Base-by-base conservation (phyloP, 2,888 invertebrate species). In the Drosophila suboccidentalis region DNA sequence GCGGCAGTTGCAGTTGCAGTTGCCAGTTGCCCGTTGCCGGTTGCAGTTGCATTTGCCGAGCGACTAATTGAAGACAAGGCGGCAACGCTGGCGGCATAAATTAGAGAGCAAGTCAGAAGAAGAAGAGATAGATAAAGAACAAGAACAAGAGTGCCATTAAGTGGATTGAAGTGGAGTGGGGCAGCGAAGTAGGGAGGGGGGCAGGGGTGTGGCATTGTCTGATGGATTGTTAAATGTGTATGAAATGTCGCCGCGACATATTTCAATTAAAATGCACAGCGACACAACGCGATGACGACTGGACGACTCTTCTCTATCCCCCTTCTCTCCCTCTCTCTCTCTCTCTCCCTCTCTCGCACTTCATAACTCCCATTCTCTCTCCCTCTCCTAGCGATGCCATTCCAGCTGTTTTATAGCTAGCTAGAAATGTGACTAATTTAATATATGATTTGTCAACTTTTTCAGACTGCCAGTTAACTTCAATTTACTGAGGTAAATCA, bases 21-120 rank as follows among this genome's bases (percentile, higher is more conserved):
- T 63, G 67, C 51, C 39, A 17, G 60, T 73, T 47, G 69, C 62
- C 11, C 13, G 46, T 32, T 62, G 49, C 58, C 17, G 46, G 77
- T 66, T 71, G 81, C 69, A 54, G 72, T 59, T 72, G 67, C 62
- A 63, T 46, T 68, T 46, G 73, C 47, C 34, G 54, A 44, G 58
- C 87, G 78, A 86, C 86, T 86, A 86, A 86, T 86, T 86, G 87
- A 84, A 89, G 71, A 81, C 89, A 71, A 81, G 73, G 75, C 85
- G 74, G 73, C 77, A 62, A 75, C 81, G 72, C 49, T 63, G 71
- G 81, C 72, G 62, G 80, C 83, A 83, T 84, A 86, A 88, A 83
- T 88, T 81, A 81, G 78, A 74, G 57, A 63, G 49, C 32, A 55
- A 61, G 51, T 49, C 49, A 17, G 15, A 22, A 32, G 41, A 26